These are phyloP conservation scores for Oligia fasciuncula DNA, from an alignment of 2,888 invertebrate genomes.

Conservation along the genomic window DNA sequence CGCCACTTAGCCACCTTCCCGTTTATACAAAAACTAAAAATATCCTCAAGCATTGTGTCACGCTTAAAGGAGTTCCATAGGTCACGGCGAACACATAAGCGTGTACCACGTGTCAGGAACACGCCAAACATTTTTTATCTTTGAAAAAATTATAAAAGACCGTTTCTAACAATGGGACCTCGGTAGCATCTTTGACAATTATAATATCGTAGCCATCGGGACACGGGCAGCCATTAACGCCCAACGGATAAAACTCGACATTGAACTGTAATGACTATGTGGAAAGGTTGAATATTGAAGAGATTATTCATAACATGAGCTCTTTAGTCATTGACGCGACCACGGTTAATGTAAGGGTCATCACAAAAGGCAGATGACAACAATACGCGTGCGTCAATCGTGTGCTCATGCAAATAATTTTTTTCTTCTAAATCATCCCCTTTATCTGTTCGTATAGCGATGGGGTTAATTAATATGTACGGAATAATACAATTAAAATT, in stretches of 20 bases:
- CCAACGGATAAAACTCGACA: conserved; percentile 65
- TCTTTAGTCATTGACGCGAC: conserved; percentile 73
- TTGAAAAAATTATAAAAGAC: conserved; percentile 89
- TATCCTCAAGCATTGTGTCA: conserved; percentile 88
- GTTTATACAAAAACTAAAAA: conserved; percentile 89
- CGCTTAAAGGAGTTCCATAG: conserved; percentile 89
- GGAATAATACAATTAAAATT: conserved; percentile 88
- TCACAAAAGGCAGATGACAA: conserved; percentile 89
- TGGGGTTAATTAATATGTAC: conserved; percentile 90
- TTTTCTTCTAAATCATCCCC: conserved; percentile 88
- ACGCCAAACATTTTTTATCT: conserved; percentile 90
- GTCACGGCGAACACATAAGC: conserved; percentile 87
- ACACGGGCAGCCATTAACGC: conserved; percentile 76
- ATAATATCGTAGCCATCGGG: conserved; percentile 83
- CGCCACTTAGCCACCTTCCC: conserved; percentile 89
- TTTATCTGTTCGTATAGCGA: conserved; percentile 86
- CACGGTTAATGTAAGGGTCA: conserved; percentile 89
- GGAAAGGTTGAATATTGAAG: conserved; percentile 76
- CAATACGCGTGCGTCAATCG: conserved; percentile 89
- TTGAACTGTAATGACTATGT: conserved; percentile 76
- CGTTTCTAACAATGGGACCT: conserved; percentile 86
- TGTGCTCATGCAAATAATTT: conserved; percentile 90
- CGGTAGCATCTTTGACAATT: conserved; percentile 91
- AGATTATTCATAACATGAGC: conserved; percentile 66
- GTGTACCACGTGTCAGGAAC: conserved; percentile 89